Evolutionary conservation across 1,140 invertebrate species (phyloP), one percentile per base, ranked within the genome.

Genomic region (Eupristina koningsbergeri): DNA sequence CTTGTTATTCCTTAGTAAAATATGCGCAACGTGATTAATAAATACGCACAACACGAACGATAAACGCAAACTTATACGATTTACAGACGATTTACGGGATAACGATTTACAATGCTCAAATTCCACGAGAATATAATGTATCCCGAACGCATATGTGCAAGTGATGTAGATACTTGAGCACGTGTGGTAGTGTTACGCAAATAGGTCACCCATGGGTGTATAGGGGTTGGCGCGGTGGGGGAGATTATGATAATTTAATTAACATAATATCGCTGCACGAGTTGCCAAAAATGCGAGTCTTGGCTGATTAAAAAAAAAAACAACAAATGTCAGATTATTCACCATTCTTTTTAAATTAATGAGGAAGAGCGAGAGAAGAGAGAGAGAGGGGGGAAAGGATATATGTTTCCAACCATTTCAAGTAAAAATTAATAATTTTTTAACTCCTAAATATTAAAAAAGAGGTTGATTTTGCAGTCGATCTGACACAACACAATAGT

Each of bases 171-270:
- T 17, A 17, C 53, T 9, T 9, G 53, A 3, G 13, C 53, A 11
- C 47, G 1, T 53, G 0, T 17, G n/a, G 11, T n/a, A 31, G 36
- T 41, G n/a, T 63, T 36, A 15, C 26, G 58, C 58, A 64, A 64
- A 78, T 78, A n/a, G 76, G 76, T 78, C 76, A 78, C 22, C 58
- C 64, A 36, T 29, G n/a, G 71, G 13, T 34, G n/a, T n/a, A 50
- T 36, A 8, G 9, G 3, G 64, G 64, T 34, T 13, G 29, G 31
- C 34, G 39, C 0, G 39, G 67, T 58, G 67, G 36, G 36, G 36
- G 22, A 31, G 22, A 5, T 36, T n/a, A 71, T 63, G 58, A 58
- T 64, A 78, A 78, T 78, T 78, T 63, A 64, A 78, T 58, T 64
- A 58, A 36, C 58, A 36, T 8, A 17, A n/a, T 17, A 9, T 41